phyloP scores from a whole-genome alignment of 2,888 invertebrate species.

The Dione vanillae region DNA sequence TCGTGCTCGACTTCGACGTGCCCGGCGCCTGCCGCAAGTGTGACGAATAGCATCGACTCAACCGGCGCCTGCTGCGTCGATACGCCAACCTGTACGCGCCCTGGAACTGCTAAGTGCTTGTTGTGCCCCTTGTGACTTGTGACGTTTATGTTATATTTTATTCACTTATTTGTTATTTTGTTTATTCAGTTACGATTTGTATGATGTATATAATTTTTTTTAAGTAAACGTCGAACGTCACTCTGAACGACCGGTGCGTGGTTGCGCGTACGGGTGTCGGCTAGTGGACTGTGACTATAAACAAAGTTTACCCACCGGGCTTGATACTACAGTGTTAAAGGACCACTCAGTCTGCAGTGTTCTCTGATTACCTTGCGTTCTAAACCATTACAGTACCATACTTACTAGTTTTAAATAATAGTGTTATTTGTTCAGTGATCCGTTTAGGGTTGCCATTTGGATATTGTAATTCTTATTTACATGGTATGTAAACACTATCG shows the following conservation, averaged over 20 bases:
- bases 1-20: constrained; percentile 98
- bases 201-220: neutral
- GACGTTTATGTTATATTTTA: too few species aligned
- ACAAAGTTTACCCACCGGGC: constrained; percentile 53
- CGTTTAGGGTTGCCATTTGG: constrained; percentile 48
- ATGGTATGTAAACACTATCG: neutral
- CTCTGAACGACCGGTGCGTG: constrained; percentile 7
- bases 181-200: neutral
- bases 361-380: constrained; percentile 56
- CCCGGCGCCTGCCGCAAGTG: constrained; percentile 87
- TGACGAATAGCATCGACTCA: constrained; percentile 79
- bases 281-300: constrained; percentile 47
- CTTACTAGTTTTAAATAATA: constrained; percentile 54
- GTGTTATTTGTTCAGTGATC: constrained; percentile 55
- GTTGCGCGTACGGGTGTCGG: constrained; percentile 32
- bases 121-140: too few species aligned
- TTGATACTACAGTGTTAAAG: constrained; percentile 40
- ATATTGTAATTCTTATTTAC: neutral
- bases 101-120: constrained; percentile 66
- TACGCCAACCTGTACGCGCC: constrained; percentile 77
- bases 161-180: neutral
- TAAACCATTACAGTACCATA: constrained; percentile 55
- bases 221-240: constrained; percentile 1
- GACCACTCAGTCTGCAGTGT: constrained; percentile 58
- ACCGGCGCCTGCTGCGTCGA: constrained; percentile 77